These are phyloP conservation scores for Sebastes steindachneri DNA, from an alignment of 2,797 vertebrate species.

Conservation along the genomic window DNA sequence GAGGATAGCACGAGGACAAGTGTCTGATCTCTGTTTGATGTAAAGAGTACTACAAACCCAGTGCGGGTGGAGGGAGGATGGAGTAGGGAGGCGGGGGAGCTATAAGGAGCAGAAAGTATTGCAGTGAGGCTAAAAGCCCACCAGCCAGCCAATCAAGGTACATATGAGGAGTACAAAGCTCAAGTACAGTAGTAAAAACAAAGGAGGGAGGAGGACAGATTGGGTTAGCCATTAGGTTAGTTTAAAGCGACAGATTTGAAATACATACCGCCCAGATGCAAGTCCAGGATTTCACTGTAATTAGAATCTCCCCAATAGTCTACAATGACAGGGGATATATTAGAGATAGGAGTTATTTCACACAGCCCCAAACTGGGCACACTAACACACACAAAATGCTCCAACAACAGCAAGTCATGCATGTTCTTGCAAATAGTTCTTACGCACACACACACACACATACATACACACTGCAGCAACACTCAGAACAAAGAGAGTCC, in stretches of 20 bases:
- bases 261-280: constrained; percentile 99
- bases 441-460: neutral
- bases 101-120: constrained; percentile 35
- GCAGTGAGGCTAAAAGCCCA: constrained; percentile 49
- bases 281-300: constrained; percentile 99
- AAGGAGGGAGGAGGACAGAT: constrained; percentile 62
- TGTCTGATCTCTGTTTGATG: constrained; percentile 64
- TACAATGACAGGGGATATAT: constrained; percentile 97
- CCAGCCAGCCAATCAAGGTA: constrained; percentile 31
- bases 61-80: neutral
- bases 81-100: neutral
- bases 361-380: constrained; percentile 74
- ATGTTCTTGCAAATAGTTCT: constrained; percentile 60
- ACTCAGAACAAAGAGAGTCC: constrained; percentile 66
- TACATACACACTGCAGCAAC: constrained; percentile 24
- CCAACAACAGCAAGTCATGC: constrained; percentile 78
- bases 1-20: constrained; percentile 45
- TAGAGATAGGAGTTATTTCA: constrained; percentile 93
- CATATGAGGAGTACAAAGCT: constrained; percentile 60
- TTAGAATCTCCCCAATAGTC: constrained; percentile 99
- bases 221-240: constrained; percentile 87
- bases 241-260: constrained; percentile 90
- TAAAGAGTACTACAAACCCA: constrained; percentile 47
- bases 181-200: constrained; percentile 35
- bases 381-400: constrained; percentile 51